Conservation (phyloP, 2,113 vertebrate species). For the Larimichthys crocea region DNA sequence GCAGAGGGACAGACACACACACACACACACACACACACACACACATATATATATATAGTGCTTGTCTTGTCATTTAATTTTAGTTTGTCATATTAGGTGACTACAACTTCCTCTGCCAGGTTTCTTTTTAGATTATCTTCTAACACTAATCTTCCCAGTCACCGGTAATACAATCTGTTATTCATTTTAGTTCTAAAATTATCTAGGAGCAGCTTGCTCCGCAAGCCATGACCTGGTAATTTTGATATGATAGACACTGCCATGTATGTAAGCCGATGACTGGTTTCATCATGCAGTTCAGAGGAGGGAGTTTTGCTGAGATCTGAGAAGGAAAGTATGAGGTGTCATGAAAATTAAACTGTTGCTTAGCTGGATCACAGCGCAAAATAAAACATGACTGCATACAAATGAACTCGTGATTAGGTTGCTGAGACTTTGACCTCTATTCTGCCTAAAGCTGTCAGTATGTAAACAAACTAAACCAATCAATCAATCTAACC, state of each 20-base stretch:
- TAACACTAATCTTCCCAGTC: background rate
- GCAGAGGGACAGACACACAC: background rate
- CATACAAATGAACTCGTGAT: background rate
- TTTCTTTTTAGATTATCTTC: background rate
- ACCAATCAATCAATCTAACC: background rate
- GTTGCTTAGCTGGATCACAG: background rate
- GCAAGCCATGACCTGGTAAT: constrained; percentile 2
- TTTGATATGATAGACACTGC: constrained; percentile 12
- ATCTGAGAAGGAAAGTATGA: constrained; percentile 16
- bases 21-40: no score
- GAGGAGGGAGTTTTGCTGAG: constrained; percentile 4
- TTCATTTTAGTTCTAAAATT: constrained; percentile 19
- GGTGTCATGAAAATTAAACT: constrained; percentile 13
- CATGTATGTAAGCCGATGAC: background rate
- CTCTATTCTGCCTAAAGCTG: background rate
- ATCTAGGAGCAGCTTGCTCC: background rate
- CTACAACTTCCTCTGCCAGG: background rate
- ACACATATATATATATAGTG: background rate
- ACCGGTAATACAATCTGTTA: constrained; percentile 33
- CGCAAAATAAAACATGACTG: background rate
- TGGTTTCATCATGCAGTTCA: background rate
- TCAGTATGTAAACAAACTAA: constrained; percentile 20
- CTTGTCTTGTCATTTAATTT: background rate
- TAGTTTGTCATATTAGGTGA: background rate
- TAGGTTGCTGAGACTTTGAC: background rate